Evolutionary conservation across 2,888 invertebrate species (phyloP).

Genomic region (Malthinus flaveolus): DNA sequence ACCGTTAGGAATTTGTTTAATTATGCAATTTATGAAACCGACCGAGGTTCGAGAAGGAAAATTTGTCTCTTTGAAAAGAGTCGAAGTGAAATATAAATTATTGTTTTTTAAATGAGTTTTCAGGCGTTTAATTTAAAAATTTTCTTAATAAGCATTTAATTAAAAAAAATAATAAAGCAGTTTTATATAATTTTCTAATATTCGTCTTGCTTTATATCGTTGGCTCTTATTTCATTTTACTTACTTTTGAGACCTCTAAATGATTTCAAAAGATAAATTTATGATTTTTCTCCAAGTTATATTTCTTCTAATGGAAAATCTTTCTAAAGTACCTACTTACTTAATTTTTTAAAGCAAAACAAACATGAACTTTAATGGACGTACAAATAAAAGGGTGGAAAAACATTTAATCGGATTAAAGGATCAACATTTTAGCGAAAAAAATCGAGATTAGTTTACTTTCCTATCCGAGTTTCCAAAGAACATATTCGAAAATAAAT

Average conservation of each 20-base stretch:
- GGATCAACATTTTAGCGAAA: constrained; percentile 24
- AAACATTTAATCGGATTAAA: constrained; percentile 27
- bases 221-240: neutral
- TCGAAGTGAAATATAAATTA: neutral
- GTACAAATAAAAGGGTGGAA: constrained; percentile 36
- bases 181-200: no score
- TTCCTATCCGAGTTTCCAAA: constrained; percentile 4
- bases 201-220: no score
- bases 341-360: constrained; percentile 22
- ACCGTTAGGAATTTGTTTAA: neutral
- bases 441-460: constrained; percentile 23
- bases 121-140: neutral
- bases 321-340: no score
- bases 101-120: constrained; percentile 6
- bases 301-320: no score
- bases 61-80: neutral
- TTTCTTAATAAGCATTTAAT: constrained; percentile 1
- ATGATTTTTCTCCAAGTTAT: no score
- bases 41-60: no score
- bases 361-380: constrained; percentile 36
- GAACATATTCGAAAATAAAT: constrained; percentile 1
- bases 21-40: neutral
- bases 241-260: neutral
- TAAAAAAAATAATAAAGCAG: neutral
- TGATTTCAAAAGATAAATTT: no score